Evolutionary conservation across 1,140 invertebrate species (phyloP), one percentile per base, ranked within the genome.

Genomic region (Rhynchophorus ferrugineus): DNA sequence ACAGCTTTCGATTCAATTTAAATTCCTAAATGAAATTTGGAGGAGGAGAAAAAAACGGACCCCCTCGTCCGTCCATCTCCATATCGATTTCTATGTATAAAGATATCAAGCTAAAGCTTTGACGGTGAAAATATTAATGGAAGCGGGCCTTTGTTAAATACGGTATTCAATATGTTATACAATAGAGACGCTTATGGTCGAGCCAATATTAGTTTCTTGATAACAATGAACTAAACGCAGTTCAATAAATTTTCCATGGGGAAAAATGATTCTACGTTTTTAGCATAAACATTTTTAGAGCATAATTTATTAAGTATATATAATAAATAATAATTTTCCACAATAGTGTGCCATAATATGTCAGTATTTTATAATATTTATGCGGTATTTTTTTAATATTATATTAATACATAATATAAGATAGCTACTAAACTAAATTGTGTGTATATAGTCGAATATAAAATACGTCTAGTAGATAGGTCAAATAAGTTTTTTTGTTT

Each of bases 41-140:
- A n/a, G n/a, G n/a, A n/a, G n/a, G n/a, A 20, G 14, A 43, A 43
- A 18, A n/a, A 19, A 45, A 45, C 5, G 13, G 1, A 11, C 14
- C 14, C 16, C 33, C 36, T 46, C 43, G 24, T 14, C n/a, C 41
- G 35, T 43, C 24, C 42, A 17, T n/a, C n/a, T n/a, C n/a, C n/a
- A n/a, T n/a, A n/a, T 45, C 36, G 44, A 53, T 53, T 53, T 41
- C 45, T 53, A 34, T 44, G 50, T 39, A 39, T 53, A 53, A 46
- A 53, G 50, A 53, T 53, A 53, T 53, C 29, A 19, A 42, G 43
- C 37, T 21, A 19, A 41, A 41, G 17, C 17, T 18, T 20, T 53
- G 50, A 53, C 50, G 44, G 50, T 36, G 46, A 45, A 53, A 53
- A 53, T 53, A 53, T 53, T 53, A 53, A 53, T 53, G 50, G 44